These are phyloP conservation scores for Galeopsomyia nigrocyanea DNA, from an alignment of 2,888 invertebrate species.

Conservation along the genomic window DNA sequence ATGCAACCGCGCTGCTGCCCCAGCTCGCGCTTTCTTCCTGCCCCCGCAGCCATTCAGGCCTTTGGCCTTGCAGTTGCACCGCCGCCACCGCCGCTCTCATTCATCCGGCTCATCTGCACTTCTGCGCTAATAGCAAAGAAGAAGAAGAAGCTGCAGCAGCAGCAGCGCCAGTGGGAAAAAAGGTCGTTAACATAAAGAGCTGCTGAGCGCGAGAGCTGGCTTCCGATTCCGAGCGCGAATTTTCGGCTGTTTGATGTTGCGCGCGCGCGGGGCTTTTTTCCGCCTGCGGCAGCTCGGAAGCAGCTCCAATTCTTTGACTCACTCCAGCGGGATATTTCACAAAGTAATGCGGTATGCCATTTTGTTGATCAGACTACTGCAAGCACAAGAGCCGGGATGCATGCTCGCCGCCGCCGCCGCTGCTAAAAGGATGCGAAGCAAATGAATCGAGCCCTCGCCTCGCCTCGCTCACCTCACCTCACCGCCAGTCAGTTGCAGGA, in stretches of 20 bases:
- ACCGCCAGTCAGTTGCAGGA: too few relatives aligned
- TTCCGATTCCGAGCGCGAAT: constrained; percentile 10
- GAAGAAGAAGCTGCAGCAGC: too few relatives aligned
- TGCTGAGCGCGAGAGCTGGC: background rate
- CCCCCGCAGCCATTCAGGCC: constrained; percentile 12
- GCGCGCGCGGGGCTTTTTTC: constrained; percentile 7
- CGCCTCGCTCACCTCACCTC: too few relatives aligned
- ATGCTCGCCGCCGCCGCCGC: too few relatives aligned
- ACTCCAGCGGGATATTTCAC: constrained; percentile 20
- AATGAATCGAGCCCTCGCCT: background rate
- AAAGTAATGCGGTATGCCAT: constrained; percentile 21
- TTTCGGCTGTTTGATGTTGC: constrained; percentile 26
- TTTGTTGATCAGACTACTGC: constrained; percentile 30
- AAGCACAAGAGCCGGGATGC: too few relatives aligned
- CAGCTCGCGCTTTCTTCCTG: constrained; percentile 23
- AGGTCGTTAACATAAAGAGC: constrained; percentile 8
- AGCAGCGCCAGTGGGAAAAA: too few relatives aligned
- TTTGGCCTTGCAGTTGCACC: constrained; percentile 25
- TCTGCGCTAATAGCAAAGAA: constrained; percentile 6
- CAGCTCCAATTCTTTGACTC: constrained; percentile 30
- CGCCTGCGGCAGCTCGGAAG: constrained; percentile 8
- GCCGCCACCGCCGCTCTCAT: constrained; percentile 7
- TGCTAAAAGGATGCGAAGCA: too few relatives aligned
- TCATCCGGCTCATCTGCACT: constrained; percentile 24
- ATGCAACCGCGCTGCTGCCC: background rate